Evolutionary conservation across 2,888 invertebrate species (phyloP).

Genomic region (Agrotis exclamationis): DNA sequence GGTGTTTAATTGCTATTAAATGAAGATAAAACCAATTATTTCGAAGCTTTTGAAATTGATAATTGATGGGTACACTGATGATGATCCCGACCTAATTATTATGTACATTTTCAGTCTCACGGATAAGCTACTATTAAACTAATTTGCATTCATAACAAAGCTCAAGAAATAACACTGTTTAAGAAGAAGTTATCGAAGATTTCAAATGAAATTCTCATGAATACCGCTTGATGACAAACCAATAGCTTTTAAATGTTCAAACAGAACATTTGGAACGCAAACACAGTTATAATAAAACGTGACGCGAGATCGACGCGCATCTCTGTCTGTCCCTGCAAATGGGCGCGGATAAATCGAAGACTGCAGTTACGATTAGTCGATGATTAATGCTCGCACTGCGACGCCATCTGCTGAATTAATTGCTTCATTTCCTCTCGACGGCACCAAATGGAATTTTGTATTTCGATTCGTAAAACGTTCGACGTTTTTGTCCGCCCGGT

Average conservation of each 20-base stretch:
- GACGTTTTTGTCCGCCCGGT: constrained; percentile 82
- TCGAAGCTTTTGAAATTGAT: constrained; percentile 39
- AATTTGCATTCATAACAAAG: constrained; percentile 47
- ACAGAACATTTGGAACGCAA: constrained; percentile 61
- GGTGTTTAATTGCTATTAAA: constrained; percentile 58
- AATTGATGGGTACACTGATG: constrained; percentile 43
- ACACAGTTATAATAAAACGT: constrained; percentile 65
- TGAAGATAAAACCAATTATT: constrained; percentile 45
- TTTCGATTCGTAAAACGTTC: constrained; percentile 85
- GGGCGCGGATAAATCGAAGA: constrained; percentile 88
- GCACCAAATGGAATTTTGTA: constrained; percentile 90
- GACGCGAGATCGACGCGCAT: constrained; percentile 66
- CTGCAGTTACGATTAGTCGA: constrained; percentile 91
- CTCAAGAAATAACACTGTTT: constrained; percentile 31
- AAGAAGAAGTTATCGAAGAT: constrained; percentile 52
- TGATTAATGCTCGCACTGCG: constrained; percentile 90
- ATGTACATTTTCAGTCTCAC: constrained; percentile 48
- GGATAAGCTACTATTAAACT: constrained; percentile 46
- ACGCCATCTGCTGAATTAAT: constrained; percentile 91
- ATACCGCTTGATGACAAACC: constrained; percentile 63
- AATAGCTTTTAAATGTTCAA: constrained; percentile 64
- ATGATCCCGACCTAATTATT: constrained; percentile 43
- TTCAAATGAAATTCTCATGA: constrained; percentile 52
- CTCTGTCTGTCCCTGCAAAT: constrained; percentile 70
- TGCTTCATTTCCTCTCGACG: constrained; percentile 91